Evolutionary conservation across 2,113 vertebrate species (phyloP), one percentile per base, ranked within the genome.

Genomic region (Ptyas mucosa): DNA sequence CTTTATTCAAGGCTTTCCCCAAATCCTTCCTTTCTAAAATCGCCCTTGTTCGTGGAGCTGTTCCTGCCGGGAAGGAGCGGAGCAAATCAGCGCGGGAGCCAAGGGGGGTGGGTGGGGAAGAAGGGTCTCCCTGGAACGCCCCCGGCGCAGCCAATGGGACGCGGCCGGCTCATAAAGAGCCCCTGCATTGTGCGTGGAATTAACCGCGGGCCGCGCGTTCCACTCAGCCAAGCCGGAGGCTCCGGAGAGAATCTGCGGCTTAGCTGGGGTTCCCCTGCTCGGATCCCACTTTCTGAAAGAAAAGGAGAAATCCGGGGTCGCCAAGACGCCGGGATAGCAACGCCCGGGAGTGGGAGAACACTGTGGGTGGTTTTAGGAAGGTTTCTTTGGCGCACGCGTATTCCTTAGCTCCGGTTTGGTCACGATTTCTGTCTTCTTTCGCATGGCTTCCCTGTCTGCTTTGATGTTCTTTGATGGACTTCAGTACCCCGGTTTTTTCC

Each of bases 111-210:
- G n/a, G n/a, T n/a, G n/a, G n/a, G n/a, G n/a, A n/a, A n/a, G n/a
- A n/a, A n/a, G n/a, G 34, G 75, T 20, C 85, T 21, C 2, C 14
- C 39, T 21, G 87, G 92, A 92, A 91, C 55, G 34, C 46, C 89
- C 92, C 29, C 54, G 85, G 52, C 51, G 52, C 54, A 90, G 90
- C 90, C 90, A 91, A 89, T 51, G 57, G 43, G 91, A 86, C 29
- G 9, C 90, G 49, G 61, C 54, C 87, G 11, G 23, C 88, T 96
- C 95, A 97, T 88, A 97, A 92, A 94, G 91, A 64, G 61, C 8
- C 21, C 21, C 3, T 24, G 43, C 26, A 88, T 94, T 93, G 89
- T 88, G 93, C 54, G 24, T 64, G 89, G 61, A 24, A 52, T 39
- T 0, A 69, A 39, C 3, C 20, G 51, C 15, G 15, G 46, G 34